phyloP scores from a whole-genome alignment of 2,113 vertebrate genomes.

The Thinocorus orbignyianus region DNA sequence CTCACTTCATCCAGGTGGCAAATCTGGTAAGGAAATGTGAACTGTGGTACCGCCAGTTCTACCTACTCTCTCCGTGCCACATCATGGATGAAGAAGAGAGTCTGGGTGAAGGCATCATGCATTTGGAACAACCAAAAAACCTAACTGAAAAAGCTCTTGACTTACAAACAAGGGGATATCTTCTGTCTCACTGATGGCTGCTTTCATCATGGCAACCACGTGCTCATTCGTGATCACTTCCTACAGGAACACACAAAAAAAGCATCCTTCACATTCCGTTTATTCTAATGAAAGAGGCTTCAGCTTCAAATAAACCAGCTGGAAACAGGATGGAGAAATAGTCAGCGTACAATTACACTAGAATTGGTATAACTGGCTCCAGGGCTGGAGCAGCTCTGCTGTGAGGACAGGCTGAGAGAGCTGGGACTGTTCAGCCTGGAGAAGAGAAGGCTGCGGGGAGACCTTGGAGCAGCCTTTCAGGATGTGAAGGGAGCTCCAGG shows the following conservation, averaged over 20 bases:
- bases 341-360: not conserved
- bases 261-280: not conserved
- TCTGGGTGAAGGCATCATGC: accelerated
- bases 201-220: slow-evolving; percentile 98
- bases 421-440: too few species aligned
- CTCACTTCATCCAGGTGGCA: not conserved
- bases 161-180: slow-evolving; percentile 92
- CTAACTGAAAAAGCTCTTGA: not conserved
- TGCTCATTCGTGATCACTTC: slow-evolving; percentile 96
- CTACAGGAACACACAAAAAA: slow-evolving; percentile 65
- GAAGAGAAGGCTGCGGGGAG: too few species aligned
- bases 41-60: not conserved
- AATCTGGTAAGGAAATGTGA: not conserved
- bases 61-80: not conserved
- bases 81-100: accelerated
- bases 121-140: not conserved
- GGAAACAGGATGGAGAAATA: not conserved
- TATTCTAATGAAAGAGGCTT: not conserved
- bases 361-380: too few species aligned
- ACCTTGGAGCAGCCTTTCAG: too few species aligned
- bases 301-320: not conserved
- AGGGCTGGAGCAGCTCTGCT: too few species aligned
- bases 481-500: too few species aligned
- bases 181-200: slow-evolving; percentile 90
- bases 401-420: too few species aligned